Evolutionary conservation across 2,797 vertebrate species (phyloP), one percentile per base, ranked within the genome.

Genomic region (Apogon talboti): DNA sequence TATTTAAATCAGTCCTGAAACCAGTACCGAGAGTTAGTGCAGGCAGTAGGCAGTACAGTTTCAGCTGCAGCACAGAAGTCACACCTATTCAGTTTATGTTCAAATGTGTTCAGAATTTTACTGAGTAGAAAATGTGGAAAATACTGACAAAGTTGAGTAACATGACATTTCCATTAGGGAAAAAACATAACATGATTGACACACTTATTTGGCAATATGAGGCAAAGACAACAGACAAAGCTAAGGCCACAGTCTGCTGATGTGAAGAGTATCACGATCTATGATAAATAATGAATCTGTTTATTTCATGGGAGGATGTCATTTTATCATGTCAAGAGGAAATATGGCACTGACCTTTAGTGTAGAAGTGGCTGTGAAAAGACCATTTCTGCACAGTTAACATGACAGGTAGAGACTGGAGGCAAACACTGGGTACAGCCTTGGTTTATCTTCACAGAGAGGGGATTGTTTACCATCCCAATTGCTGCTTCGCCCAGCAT

Each of bases 381-480:
- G 57, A 16, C 35, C 37, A n/a, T 40, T 68, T 81, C 72, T 72
- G 45, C 52, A 38, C 3, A 30, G 43, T 48, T 24, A 51, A 49
- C 52, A 7, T 19, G 19, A 28, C 1, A 4, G 52, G 41, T 33
- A 47, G 56, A 41, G 42, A 28, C 46, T 71, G 48, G 75, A 66
- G 57, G 51, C 61, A 71, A 70, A 65, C 60, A 70, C 57, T 71
- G 42, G 16, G 46, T 53, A 48, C 40, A 54, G 55, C 50, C 21
- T 6, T 7, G 21, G 24, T 46, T 30, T 24, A 21, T 60, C 24
- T 52, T 66, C 24, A 54, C 49, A 57, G 37, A 15, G 43, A 48
- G 41, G 44, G 19, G 7, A 30, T 11, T 53, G n/a, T 50, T 48
- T 46, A 28, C 15, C 13, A 49, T 30, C n/a, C n/a, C 1, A 24